Evolutionary conservation across 2,113 vertebrate species (phyloP).

Genomic region (Xiphophorus maculatus): DNA sequence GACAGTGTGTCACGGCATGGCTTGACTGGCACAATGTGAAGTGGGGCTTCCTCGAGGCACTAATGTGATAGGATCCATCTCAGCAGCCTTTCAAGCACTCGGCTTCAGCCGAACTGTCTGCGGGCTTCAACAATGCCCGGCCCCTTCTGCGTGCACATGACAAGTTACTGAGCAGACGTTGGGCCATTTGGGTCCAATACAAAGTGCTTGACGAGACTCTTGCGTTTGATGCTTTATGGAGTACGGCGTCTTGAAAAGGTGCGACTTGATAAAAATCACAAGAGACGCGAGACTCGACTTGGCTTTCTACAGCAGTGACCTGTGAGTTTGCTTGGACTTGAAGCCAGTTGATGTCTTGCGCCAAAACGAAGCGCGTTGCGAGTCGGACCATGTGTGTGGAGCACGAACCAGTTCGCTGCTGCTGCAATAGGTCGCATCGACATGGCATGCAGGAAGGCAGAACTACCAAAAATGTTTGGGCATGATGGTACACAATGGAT

Average conservation of each 20-base stretch:
- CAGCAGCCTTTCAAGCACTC: conserved; percentile 61
- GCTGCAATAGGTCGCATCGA: background rate
- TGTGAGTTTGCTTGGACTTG: too few species aligned
- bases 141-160: conserved; percentile 53
- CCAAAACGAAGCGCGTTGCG: too few species aligned
- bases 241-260: background rate
- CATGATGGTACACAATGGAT: too few species aligned
- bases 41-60: conserved; percentile 53
- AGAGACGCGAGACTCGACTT: background rate
- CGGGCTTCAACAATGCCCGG: conserved; percentile 55
- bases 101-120: conserved; percentile 59
- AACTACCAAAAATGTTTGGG: too few species aligned
- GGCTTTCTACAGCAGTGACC: too few species aligned
- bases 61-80: conserved; percentile 60
- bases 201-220: conserved; percentile 14
- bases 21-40: conserved; percentile 64
- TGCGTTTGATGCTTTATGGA: background rate
- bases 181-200: conserved; percentile 29
- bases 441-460: too few species aligned
- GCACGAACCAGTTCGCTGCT: background rate
- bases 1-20: conserved; percentile 50
- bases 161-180: conserved; percentile 51
- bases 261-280: background rate
- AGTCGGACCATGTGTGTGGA: too few species aligned
- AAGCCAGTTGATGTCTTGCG: too few species aligned